Evolutionary conservation across 92 coral and sea anemone genomes (phyloP), one percentile per base, ranked within the genome.

Genomic region (Phenganax marumi): DNA sequence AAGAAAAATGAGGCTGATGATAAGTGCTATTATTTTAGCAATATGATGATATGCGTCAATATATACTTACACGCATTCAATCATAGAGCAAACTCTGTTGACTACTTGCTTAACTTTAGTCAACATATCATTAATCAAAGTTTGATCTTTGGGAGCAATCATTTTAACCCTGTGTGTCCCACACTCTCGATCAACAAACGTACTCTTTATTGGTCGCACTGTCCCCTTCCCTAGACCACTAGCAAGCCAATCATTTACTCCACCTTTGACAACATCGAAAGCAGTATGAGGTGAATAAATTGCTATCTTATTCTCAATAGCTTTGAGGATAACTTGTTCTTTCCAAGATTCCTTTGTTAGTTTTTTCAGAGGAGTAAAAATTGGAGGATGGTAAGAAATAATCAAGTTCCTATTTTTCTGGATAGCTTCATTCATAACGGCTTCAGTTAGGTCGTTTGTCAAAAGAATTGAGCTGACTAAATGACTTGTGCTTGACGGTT

Each of bases 221-320:
- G 60, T 13, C 26, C 91, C 93, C 6, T 66, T 77, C 39, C 99
- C 99, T 19, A 96, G 81, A 46, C 97, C 99, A 50, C 91, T 77
- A 0, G 99, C 99, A 33, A 96, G 92, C 99, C 99, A 96, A 86
- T 96, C 99, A 84, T 96, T 96, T 6, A 96, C 93, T 50, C 99
- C 99, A 82, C 90, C 89, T 39, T 89, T 84, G n/a, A 96, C 96
- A 39, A 93, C 92, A 88, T 96, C 99, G 88, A 96, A 96, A 0
- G 97, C 91, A 18, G 99, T 96, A 76, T 96, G 99, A 4, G 99
- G 99, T 9, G 99, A 96, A 76, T 92, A 93, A 24, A 92, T 86
- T 22, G 99, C 99, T 49, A 96, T 89, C 52, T 83, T 88, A 50
- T 92, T 81, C 71, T 96, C 99, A 50, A 96, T 85, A 46, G 97